Conservation (phyloP, 2,113 vertebrate genomes). For the Ibidorhyncha struthersii region DNA sequence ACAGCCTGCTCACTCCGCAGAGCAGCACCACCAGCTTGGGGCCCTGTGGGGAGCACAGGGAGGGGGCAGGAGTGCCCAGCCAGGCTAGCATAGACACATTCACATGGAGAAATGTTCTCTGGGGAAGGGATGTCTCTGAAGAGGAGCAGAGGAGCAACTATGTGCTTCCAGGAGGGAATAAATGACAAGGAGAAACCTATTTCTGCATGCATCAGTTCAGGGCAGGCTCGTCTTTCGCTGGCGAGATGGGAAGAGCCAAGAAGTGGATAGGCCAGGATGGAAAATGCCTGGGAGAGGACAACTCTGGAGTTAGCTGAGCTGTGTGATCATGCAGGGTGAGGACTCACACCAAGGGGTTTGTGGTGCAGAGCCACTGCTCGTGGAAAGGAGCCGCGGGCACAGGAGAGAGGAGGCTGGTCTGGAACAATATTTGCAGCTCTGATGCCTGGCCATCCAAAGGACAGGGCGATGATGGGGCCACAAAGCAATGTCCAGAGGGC, state of each 20-base stretch:
- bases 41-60: neutral
- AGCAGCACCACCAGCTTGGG: too few relatives aligned
- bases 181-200: neutral
- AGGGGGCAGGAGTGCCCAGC: neutral
- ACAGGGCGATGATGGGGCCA: neutral
- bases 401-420: neutral
- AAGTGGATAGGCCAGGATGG: too few relatives aligned
- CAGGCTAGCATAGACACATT: neutral
- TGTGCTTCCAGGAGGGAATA: neutral
- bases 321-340: neutral
- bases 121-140: neutral
- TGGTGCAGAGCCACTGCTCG: neutral
- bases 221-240: neutral
- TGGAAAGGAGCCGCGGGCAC: too few relatives aligned
- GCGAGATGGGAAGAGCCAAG: neutral
- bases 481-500: neutral
- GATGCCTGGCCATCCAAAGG: neutral
- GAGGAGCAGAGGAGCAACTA: neutral
- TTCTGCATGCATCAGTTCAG: neutral
- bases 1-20: neutral
- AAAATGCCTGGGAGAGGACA: neutral
- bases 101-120: too few relatives aligned
- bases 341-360: too few relatives aligned
- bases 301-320: neutral
- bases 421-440: neutral